phyloP scores from a whole-genome alignment of 2,113 vertebrate genomes.

The Nothobranchius furzeri region DNA sequence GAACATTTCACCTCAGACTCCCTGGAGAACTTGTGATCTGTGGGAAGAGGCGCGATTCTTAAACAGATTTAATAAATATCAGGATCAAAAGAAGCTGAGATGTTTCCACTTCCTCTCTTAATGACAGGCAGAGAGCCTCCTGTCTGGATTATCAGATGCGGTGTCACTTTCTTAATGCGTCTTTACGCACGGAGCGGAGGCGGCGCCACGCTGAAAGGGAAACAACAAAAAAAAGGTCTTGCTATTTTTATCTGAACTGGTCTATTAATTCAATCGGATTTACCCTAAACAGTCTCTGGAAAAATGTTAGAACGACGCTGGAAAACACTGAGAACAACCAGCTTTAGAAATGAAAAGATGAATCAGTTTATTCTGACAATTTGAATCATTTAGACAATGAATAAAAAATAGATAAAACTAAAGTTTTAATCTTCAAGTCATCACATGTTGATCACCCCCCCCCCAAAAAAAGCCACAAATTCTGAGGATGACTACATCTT shows the following conservation, averaged over 20 bases:
- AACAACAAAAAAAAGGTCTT: slow-evolving; percentile 1
- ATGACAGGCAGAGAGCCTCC: slow-evolving; percentile 8
- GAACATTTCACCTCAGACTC: slow-evolving; percentile 38
- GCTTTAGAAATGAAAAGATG: not conserved
- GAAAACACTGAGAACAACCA: too few species aligned
- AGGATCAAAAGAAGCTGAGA: not conserved
- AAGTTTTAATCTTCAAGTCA: too few species aligned
- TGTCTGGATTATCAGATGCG: slow-evolving; percentile 53
- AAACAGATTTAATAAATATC: not conserved
- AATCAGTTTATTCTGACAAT: not conserved
- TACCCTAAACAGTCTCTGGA: not conserved
- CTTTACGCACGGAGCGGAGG: slow-evolving; percentile 60
- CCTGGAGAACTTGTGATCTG: too few species aligned
- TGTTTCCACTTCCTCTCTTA: slow-evolving; percentile 6
- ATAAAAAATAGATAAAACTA: too few species aligned
- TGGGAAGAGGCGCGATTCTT: too few species aligned
- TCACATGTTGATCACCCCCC: too few species aligned
- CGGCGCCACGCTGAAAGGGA: slow-evolving; percentile 38
- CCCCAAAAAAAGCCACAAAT: too few species aligned
- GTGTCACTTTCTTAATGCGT: slow-evolving; percentile 62
- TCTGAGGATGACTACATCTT: too few species aligned
- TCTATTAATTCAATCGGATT: slow-evolving; percentile 12
- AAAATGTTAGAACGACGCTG: not conserved
- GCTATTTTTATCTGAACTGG: slow-evolving; percentile 42
- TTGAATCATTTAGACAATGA: too few species aligned